Evolutionary conservation across 2,888 invertebrate species (phyloP), one percentile per base, ranked within the genome.

Genomic region (Orthosia gracilis): DNA sequence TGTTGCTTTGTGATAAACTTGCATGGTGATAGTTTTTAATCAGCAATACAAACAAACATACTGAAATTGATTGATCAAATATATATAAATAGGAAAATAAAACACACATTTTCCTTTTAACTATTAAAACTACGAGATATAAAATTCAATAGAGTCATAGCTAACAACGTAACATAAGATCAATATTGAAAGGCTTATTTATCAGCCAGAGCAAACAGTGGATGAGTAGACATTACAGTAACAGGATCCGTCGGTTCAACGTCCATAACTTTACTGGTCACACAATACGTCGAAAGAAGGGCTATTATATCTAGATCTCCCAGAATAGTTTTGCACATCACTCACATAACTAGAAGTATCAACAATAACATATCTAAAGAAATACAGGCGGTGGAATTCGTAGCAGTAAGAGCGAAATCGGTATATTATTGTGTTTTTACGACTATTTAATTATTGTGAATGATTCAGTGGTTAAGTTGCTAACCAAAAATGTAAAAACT

Each of bases 171-270:
- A 69, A 47, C 18, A 18, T 67, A 62, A 69, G 18, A 45, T 80
- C 73, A 80, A 80, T 67, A 76, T 72, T 78, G 61, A 18, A 57
- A 81, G 17, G 31, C 49, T 64, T 82, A 66, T 69, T 76, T 76
- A 73, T 84, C 73, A 73, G 62, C 21, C 49, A 52, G 64, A 67
- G 55, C 73, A 83, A 80, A 80, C 84, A 76, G 54, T 57, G 18
- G 40, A 62, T 61, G 57, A 79, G 65, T 61, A 58, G 69, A 69
- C 31, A 64, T 77, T 66, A 69, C 66, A 71, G 70, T 77, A 73
- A 80, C 71, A 67, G 45, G 54, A 80, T 62, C 63, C 61, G 54
- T 54, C 49, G 17, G 68, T 73, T 68, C 70, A 70, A 68, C 68
- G 66, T 72, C 54, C 73, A 73, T 73, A 67, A 71, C 55, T 77